These are phyloP conservation scores for Thomomys bottae DNA, from an alignment of 2,113 vertebrate genomes.

Conservation along the genomic window DNA sequence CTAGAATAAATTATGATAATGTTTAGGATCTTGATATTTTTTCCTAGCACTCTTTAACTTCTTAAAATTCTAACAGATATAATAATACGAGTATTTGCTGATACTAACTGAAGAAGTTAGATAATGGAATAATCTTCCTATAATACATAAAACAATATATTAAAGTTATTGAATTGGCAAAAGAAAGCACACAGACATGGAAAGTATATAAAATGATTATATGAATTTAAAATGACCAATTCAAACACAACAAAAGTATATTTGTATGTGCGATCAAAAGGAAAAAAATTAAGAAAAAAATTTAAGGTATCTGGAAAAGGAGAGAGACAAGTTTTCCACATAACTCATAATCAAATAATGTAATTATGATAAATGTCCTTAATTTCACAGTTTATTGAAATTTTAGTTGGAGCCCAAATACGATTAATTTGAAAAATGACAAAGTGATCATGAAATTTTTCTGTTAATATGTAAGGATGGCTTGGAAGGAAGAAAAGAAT, in stretches of 20 bases:
- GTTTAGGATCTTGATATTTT: neutral
- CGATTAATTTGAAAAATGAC: neutral
- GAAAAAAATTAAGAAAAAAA: neutral
- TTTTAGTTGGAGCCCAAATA: neutral
- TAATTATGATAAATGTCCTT: neutral
- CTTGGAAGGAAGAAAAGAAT: neutral
- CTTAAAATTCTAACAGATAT: neutral
- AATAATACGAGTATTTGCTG: neutral
- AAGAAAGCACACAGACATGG: neutral
- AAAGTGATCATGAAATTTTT: neutral
- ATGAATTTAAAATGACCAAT: neutral
- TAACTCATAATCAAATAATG: neutral
- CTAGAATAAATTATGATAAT: neutral
- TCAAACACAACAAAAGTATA: neutral
- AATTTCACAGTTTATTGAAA: neutral
- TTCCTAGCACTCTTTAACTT: neutral
- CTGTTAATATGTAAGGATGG: neutral
- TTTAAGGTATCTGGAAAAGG: neutral
- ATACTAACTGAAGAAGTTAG: neutral
- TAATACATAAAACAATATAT: neutral
- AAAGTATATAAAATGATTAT: neutral
- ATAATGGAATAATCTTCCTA: neutral
- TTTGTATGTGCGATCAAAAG: neutral
- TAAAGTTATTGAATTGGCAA: neutral
- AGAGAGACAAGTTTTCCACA: neutral